Evolutionary conservation across 2,888 invertebrate species (phyloP), one percentile per base, ranked within the genome.

Genomic region (Polylopha cassiicola): DNA sequence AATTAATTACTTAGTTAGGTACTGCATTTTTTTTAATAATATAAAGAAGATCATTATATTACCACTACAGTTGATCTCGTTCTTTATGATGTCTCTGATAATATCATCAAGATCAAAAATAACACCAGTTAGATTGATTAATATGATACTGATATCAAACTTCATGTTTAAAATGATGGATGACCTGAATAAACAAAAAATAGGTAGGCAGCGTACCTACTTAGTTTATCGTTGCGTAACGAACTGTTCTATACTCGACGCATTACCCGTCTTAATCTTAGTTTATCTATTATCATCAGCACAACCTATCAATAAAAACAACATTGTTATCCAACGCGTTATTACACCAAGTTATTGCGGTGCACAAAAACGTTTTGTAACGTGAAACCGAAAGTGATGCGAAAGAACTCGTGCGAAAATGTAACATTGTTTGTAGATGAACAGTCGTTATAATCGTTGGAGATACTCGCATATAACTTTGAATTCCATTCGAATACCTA

Each of bases 361-460:
- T 10, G 16, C 22, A 24, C 26, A 17, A 34, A 34, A 43, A 21
- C 16, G n/a, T 18, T 7, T 18, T 42, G 51, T 54, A 58, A 57
- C 55, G 59, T 55, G 71, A 76, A 78, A 77, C 66, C 53, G 76
- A 79, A 75, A 78, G 75, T 69, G 59, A 59, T 72, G 70, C 65
- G 65, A 76, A 72, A 50, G 65, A 65, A 61, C 67, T 58, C 76
- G 76, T 79, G 80, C 57, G 80, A 79, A 75, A 60, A 51, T 46
- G 55, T 43, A 56, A 58, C 65, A 64, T 69, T 74, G 72, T 73
- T 52, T 65, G 59, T 58, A 61, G 63, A 68, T 65, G 61, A 51
- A 51, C 44, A 45, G 7, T 21, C 13, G 16, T 33, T 10, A 10
- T 33, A 33, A 33, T 28, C 9, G 32, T 29, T 29, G 32, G 24